Conservation (phyloP, 1,140 invertebrate species). For the Idris sp. region DNA sequence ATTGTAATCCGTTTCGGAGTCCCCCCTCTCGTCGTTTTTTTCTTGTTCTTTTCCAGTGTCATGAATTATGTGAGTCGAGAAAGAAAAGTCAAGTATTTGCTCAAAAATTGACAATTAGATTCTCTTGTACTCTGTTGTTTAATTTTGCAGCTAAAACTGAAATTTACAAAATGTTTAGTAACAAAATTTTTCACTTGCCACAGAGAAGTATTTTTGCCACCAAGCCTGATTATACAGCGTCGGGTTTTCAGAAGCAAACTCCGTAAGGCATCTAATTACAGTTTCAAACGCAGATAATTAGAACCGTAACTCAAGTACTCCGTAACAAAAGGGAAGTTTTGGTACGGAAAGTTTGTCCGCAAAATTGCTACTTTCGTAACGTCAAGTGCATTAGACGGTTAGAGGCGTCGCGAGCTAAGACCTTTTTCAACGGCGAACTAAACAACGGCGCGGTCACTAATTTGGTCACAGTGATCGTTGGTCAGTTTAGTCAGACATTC, state of each 20-base stretch:
- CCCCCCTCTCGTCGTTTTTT: constrained; percentile 36
- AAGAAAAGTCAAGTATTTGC: no score
- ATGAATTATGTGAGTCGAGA: no score
- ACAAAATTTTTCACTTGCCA: no score
- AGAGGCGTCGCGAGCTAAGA: constrained; percentile 8
- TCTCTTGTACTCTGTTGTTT: no score
- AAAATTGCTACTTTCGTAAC: constrained; percentile 58
- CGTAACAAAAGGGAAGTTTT: constrained; percentile 58
- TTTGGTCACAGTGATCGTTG: constrained; percentile 39
- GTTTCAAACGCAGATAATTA: constrained; percentile 63
- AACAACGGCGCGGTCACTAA: constrained; percentile 26
- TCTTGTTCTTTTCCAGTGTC: no score
- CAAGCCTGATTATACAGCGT: constrained; percentile 33
- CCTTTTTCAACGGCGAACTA: constrained; percentile 20
- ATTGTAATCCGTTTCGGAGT: constrained; percentile 66
- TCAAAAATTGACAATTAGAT: no score
- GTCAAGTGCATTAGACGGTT: constrained; percentile 39
- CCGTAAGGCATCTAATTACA: constrained; percentile 58
- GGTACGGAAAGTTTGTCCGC: constrained; percentile 47
- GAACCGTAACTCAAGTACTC: constrained; percentile 58
- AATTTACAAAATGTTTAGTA: no score
- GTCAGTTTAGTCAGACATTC: constrained; percentile 40
- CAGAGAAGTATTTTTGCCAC: constrained; percentile 29
- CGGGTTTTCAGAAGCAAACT: constrained; percentile 46
- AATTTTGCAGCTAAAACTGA: no score